Evolutionary conservation across 2,888 invertebrate genomes (phyloP).

Genomic region (Mesochorus sp.): DNA sequence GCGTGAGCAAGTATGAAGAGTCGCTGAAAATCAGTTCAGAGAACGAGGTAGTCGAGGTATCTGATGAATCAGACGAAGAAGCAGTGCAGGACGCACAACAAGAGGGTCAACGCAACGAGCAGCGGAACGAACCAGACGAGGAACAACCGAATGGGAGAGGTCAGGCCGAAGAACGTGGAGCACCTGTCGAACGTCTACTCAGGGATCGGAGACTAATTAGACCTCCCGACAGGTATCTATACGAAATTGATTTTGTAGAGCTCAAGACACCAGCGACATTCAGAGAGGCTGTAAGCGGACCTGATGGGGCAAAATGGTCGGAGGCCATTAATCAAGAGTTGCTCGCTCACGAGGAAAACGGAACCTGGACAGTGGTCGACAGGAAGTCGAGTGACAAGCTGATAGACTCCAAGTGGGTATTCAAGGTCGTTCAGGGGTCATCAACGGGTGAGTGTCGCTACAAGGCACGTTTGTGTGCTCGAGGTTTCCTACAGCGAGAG

Average conservation of each 20-base stretch:
- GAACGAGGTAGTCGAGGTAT: background rate
- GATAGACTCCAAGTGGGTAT: conserved; percentile 34
- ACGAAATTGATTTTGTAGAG: conserved; percentile 15
- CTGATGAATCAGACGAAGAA: background rate
- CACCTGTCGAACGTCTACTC: conserved; percentile 23
- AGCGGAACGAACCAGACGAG: background rate
- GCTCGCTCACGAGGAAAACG: conserved; percentile 56
- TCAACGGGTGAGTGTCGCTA: conserved; percentile 29
- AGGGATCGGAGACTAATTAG: conserved; percentile 4
- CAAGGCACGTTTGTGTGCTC: conserved; percentile 52
- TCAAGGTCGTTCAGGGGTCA: conserved; percentile 29
- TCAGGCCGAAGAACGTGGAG: conserved; percentile 21
- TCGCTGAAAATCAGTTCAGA: background rate
- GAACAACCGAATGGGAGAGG: background rate
- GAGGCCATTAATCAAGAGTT: conserved; percentile 52
- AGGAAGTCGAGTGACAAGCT: conserved; percentile 20
- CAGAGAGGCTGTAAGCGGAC: background rate
- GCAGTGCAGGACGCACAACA: background rate
- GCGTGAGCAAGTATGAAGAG: background rate
- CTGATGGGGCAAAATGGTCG: conserved; percentile 25
- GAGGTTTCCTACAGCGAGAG: conserved; percentile 51
- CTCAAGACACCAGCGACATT: background rate
- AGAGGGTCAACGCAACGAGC: background rate
- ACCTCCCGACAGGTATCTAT: background rate
- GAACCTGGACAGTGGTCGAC: conserved; percentile 57